Conservation (phyloP, 2,888 invertebrate genomes). For the Conchocele bisecta region DNA sequence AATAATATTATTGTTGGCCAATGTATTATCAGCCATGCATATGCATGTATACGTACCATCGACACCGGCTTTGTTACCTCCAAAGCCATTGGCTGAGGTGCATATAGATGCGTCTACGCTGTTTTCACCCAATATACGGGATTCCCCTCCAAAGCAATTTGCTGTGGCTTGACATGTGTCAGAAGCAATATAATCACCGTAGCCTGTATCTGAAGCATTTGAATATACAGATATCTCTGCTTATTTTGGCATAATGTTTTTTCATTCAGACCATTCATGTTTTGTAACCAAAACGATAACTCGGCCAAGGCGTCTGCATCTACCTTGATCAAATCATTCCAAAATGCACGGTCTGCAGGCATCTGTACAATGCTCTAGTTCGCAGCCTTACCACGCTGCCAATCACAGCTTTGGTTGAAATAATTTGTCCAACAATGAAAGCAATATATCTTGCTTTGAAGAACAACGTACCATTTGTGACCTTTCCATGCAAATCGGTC, state of each 20-base stretch:
- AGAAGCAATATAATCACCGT: conserved; percentile 10
- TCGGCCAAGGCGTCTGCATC: neutral
- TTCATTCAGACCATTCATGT: neutral
- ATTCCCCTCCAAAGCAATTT: neutral
- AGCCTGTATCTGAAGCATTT: conserved; percentile 12
- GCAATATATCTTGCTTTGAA: neutral
- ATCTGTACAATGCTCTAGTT: conserved; percentile 18
- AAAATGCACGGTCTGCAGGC: conserved; percentile 14
- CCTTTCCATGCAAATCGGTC: too few relatives aligned
- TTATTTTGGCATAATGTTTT: neutral
- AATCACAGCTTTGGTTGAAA: conserved; percentile 6
- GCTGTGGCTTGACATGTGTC: neutral
- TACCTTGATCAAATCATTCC: conserved; percentile 1
- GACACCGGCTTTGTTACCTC: too few relatives aligned
- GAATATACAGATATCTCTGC: neutral
- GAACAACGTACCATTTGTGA: too few relatives aligned
- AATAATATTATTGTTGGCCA: neutral
- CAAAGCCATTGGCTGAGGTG: neutral
- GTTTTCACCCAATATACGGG: neutral
- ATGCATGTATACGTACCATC: too few relatives aligned
- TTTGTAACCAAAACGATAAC: conserved; percentile 6
- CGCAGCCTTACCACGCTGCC: neutral
- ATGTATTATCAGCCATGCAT: too few relatives aligned
- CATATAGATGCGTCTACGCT: neutral
- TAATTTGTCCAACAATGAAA: conserved; percentile 7